Conservation (phyloP, 1,140 invertebrate genomes). For the Megalonaias nervosa region DNA sequence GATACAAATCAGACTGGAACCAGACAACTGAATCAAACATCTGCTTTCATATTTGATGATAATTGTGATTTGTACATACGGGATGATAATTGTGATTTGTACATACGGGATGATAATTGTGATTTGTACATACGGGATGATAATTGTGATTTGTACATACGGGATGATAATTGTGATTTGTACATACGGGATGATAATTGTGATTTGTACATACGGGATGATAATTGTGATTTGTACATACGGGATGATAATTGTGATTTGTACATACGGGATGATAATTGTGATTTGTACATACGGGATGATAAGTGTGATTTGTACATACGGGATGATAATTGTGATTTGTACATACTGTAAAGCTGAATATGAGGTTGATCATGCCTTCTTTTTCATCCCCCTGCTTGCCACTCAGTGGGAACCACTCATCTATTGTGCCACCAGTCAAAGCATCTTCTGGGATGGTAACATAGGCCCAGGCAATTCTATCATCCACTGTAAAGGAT, state of each 20-base stretch:
- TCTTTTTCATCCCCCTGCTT: slow-evolving; percentile 95
- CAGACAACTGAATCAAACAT: too few relatives aligned
- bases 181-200: slow-evolving; percentile 75
- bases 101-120: too few relatives aligned
- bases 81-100: too few relatives aligned
- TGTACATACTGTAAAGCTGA: slow-evolving; percentile 78
- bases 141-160: slow-evolving; percentile 74
- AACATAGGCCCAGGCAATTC: slow-evolving; percentile 91
- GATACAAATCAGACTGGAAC: too few relatives aligned
- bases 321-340: not conserved
- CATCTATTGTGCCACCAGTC: slow-evolving; percentile 90
- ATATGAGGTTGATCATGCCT: slow-evolving; percentile 81
- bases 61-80: too few relatives aligned
- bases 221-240: slow-evolving; percentile 72
- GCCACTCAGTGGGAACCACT: slow-evolving; percentile 93
- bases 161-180: slow-evolving; percentile 35
- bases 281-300: slow-evolving; percentile 75
- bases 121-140: too few relatives aligned
- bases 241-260: slow-evolving; percentile 58
- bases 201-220: slow-evolving; percentile 75
- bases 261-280: slow-evolving; percentile 52
- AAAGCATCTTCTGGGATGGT: slow-evolving; percentile 87
- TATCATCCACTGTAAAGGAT: slow-evolving; percentile 95
- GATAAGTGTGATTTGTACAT: too few relatives aligned
- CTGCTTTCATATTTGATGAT: too few relatives aligned